Percentiles rank a stretch among this genome's conserved stretches.
Conservation (phyloP, 2,888 invertebrate genomes). For the Meloe dianella region DNA sequence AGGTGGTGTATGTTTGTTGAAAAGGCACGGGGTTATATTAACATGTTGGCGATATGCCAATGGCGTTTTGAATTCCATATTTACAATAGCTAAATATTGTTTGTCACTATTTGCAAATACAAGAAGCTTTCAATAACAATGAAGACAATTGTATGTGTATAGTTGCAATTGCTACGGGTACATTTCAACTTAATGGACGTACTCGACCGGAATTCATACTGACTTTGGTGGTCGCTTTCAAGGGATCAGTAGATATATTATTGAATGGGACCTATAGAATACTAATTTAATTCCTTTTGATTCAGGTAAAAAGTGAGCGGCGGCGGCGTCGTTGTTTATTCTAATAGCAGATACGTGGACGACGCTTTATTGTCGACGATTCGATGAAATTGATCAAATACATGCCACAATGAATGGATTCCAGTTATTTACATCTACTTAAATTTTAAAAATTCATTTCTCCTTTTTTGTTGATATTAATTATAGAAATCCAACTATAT, state of each 20-base stretch:
- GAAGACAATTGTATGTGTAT: constrained; percentile 34
- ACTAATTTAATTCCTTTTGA: constrained; percentile 46
- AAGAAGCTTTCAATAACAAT: constrained; percentile 16
- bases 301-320: constrained; percentile 33
- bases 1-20: constrained; percentile 22
- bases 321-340: constrained; percentile 28
- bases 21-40: constrained; percentile 49
- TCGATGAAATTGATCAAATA: constrained; percentile 12
- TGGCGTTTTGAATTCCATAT: constrained; percentile 58
- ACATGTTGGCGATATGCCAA: constrained; percentile 52
- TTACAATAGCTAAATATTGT: constrained; percentile 50
- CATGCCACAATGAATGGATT: constrained; percentile 1
- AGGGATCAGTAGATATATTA: constrained; percentile 49
- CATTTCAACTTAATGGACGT: constrained; percentile 49
- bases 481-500: constrained; percentile 4
- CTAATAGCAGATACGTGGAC: constrained; percentile 13
- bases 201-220: constrained; percentile 47
- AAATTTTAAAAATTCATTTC: no score
- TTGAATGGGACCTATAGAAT: constrained; percentile 46
- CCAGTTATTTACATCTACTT: no score
- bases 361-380: constrained; percentile 7
- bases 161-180: constrained; percentile 37
- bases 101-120: constrained; percentile 31
- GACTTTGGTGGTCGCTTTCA: constrained; percentile 49
- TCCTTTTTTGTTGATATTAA: neutral